phyloP scores from a whole-genome alignment of 92 coral and sea anemone species.

The Porites rus region DNA sequence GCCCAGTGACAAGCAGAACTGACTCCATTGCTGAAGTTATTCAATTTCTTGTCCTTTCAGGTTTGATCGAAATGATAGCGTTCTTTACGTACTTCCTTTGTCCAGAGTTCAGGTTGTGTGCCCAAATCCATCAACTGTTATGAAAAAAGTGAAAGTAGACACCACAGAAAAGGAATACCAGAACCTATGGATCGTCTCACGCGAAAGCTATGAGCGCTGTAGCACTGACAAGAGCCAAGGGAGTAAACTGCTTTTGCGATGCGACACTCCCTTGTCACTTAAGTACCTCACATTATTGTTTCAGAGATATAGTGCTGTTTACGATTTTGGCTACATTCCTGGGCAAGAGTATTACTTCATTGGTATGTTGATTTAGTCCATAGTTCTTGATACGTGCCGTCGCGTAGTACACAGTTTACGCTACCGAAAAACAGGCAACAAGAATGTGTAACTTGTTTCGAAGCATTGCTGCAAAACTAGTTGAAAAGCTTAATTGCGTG shows the following conservation, averaged over 20 bases:
- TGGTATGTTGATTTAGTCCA: constrained; percentile 44
- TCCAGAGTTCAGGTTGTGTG: constrained; percentile 70
- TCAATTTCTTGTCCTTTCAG: constrained; percentile 22
- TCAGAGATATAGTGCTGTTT: constrained; percentile 69
- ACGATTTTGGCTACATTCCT: constrained; percentile 53
- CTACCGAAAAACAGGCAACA: too few species aligned
- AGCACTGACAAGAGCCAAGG: constrained; percentile 54
- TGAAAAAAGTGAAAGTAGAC: constrained; percentile 36
- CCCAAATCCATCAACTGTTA: constrained; percentile 64
- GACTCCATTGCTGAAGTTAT: not conserved
- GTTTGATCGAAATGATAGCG: constrained; percentile 45
- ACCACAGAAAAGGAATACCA: constrained; percentile 64
- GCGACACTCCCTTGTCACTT: constrained; percentile 66
- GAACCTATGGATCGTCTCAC: constrained; percentile 75
- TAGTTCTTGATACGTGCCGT: not conserved
- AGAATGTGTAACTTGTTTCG: too few species aligned
- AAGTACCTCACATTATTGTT: constrained; percentile 70
- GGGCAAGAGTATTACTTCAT: constrained; percentile 76
- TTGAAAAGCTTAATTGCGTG: too few species aligned
- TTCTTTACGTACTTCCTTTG: constrained; percentile 56
- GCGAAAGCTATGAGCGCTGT: constrained; percentile 65
- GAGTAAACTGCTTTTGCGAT: constrained; percentile 56
- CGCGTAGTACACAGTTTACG: too few species aligned
- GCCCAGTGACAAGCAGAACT: not conserved
- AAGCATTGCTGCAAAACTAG: too few species aligned